Base-by-base conservation (phyloP, 2,888 invertebrate genomes). In the Mermis nigrescens region DNA sequence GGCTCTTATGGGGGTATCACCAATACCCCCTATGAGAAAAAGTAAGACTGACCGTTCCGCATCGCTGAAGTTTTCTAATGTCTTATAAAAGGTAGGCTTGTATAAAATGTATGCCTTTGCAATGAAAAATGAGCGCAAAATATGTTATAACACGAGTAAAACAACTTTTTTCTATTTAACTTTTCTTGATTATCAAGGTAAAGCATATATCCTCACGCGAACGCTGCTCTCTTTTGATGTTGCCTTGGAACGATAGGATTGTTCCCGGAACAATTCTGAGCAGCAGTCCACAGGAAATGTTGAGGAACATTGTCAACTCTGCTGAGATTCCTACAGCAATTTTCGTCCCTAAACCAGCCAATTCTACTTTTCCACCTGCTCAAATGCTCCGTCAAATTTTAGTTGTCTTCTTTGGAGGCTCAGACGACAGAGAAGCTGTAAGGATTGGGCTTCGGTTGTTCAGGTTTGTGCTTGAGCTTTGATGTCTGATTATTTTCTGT, bases 221-320 rank as follows among this genome's bases (percentile, higher is more conserved):
- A 48, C 4, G 24, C 12, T 48, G 48, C 24, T n/a, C 12, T 48
- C 24, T 48, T 7, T n/a, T 48, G 19, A 24, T 48, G 19, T 48
- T 48, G 24, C 48, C 48, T 12, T 48, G 48, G 48, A n/a, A 48
- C 48, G 24, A 24, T 48, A 12, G 24, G 48, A 12, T 12, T 24
- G 48, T 48, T 24, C 7, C 7, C 48, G 48, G 48, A n/a, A 48
- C 19, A 12, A 48, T 48, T n/a, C 24, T 48, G 19, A 48, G 48
- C 48, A 48, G 48, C 24, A 48, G 48, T 48, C 48, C 48, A 24
- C 48, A 48, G 48, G 48, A 48, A 48, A 48, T n/a, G 24, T n/a
- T 48, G 4, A 12, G 24, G 24, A 48, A 24, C 24, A 48, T 48
- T 24, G 24, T 48, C 24, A 48, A 12, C 7, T 7, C 48, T 48